Evolutionary conservation across 1,140 invertebrate species (phyloP).

Genomic region (Nautilus pompilius): DNA sequence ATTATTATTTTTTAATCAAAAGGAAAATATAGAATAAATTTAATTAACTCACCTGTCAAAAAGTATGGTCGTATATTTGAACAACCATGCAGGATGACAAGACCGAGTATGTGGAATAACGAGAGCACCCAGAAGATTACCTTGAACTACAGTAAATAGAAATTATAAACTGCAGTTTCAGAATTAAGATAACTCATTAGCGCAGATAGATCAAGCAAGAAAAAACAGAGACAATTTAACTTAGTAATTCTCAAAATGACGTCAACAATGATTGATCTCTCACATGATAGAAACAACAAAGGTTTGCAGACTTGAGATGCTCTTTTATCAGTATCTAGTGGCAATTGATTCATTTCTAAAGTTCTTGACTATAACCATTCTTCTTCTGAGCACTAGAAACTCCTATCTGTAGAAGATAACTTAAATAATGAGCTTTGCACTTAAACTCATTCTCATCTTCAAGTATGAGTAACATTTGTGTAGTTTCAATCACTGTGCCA

Average conservation of each 20-base stretch:
- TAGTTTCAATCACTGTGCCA: too few species aligned
- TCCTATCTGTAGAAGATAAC: too few species aligned
- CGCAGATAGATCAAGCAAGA: neutral
- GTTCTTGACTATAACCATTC: too few species aligned
- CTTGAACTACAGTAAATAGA: slow-evolving; percentile 22
- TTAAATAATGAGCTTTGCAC: too few species aligned
- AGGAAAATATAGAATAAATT: too few species aligned
- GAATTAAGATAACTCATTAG: neutral
- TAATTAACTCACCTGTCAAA: slow-evolving; percentile 15
- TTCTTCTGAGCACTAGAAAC: too few species aligned
- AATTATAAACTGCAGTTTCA: neutral
- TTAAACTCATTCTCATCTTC: too few species aligned
- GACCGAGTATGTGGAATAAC: slow-evolving; percentile 15
- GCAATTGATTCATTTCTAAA: too few species aligned
- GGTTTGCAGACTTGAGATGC: slow-evolving; percentile 5
- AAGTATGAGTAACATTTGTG: too few species aligned
- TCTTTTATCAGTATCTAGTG: too few species aligned
- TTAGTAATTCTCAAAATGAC: neutral
- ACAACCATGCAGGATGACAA: slow-evolving; percentile 17
- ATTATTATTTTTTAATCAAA: too few species aligned
- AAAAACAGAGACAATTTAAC: neutral
- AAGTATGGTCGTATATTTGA: slow-evolving; percentile 16
- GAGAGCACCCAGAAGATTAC: slow-evolving; percentile 15
- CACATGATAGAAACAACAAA: neutral
- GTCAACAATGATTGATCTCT: too few species aligned